phyloP scores from a whole-genome alignment of 2,113 vertebrate species.

The Rhynchopsitta pachyrhyncha region DNA sequence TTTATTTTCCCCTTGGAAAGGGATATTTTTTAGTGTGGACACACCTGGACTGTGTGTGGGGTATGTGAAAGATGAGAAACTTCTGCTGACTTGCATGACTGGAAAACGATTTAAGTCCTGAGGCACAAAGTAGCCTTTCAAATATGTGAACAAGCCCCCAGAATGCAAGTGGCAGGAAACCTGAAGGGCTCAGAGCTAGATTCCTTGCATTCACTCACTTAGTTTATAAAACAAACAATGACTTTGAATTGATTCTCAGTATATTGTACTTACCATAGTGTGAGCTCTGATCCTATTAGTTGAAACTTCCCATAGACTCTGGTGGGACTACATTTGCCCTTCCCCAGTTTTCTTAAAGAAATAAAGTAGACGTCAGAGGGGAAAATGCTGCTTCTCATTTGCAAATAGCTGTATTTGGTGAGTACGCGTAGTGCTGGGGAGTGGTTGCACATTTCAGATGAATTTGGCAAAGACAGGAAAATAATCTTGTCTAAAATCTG shows the following conservation, averaged over 20 bases:
- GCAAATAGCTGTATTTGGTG: neutral
- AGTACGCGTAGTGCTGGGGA: neutral
- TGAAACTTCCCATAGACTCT: neutral
- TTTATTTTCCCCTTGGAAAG: neutral
- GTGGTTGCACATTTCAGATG: neutral
- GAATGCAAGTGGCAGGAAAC: neutral
- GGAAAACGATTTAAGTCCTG: neutral
- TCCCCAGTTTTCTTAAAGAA: neutral
- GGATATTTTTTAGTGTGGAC: neutral
- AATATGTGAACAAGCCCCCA: neutral
- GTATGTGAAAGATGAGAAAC: neutral
- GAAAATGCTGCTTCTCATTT: neutral
- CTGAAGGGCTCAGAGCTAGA: neutral
- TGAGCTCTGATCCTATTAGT: neutral
- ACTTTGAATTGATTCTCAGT: neutral
- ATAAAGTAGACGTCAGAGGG: neutral
- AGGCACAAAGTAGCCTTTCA: neutral
- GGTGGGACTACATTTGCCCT: neutral
- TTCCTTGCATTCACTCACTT: neutral
- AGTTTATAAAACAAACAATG: conserved; percentile 8
- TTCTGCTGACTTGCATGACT: neutral
- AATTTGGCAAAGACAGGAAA: neutral
- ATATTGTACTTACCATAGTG: neutral
- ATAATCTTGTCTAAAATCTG: conserved; percentile 41
- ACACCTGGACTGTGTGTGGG: neutral